phyloP scores from a whole-genome alignment of 2,797 vertebrate species.

The Tinamus major region DNA sequence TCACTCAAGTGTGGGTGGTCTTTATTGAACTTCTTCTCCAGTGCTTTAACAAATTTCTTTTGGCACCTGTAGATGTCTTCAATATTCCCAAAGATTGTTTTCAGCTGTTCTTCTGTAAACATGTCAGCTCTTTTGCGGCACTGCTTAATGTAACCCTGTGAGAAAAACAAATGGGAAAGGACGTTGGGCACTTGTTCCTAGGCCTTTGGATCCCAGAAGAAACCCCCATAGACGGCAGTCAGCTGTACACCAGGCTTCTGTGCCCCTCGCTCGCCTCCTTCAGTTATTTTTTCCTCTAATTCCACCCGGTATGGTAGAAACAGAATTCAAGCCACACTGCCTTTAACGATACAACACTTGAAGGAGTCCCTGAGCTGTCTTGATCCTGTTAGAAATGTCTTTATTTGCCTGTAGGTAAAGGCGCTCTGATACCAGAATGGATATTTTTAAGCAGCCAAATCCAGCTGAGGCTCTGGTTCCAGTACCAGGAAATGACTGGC shows the following conservation, averaged over 20 bases:
- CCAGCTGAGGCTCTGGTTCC: not conserved
- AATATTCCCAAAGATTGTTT: constrained; percentile 95
- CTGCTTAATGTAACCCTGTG: constrained; percentile 94
- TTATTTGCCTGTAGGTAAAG: not conserved
- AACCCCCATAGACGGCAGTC: not conserved
- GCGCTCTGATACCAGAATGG: not conserved
- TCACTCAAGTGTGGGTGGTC: constrained; percentile 94
- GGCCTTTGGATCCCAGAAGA: not conserved
- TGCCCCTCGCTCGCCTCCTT: not conserved
- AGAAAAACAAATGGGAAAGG: not conserved
- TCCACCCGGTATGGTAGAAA: not conserved
- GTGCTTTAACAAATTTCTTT: constrained; percentile 90
- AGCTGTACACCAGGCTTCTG: not conserved
- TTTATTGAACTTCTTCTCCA: constrained; percentile 94
- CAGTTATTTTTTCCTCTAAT: not conserved
- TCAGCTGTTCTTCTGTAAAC: constrained; percentile 94
- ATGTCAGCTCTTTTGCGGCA: constrained; percentile 94
- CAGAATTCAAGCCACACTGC: not conserved
- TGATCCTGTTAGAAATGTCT: not conserved
- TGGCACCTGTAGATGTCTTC: constrained; percentile 96
- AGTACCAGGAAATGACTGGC: not conserved
- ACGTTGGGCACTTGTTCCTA: not conserved
- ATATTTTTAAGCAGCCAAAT: not conserved
- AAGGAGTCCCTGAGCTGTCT: not conserved
- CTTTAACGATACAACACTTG: accelerated